Base-by-base conservation (phyloP, 2,888 invertebrate species). In the Caenorhabditis uteleia region DNA sequence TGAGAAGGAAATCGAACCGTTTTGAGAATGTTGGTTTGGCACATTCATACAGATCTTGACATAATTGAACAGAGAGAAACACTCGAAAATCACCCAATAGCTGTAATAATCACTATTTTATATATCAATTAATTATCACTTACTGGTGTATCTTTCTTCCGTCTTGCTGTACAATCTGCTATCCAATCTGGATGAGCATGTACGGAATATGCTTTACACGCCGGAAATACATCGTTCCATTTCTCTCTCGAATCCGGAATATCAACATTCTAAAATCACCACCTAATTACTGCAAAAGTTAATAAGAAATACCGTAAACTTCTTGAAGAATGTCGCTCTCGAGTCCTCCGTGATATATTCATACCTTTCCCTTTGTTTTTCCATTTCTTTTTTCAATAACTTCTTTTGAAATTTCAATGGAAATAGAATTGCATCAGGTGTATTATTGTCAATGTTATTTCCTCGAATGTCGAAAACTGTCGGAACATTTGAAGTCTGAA, bases 381-480 rank as follows among this genome's bases (percentile, higher is more conserved):
- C 47, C 25, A 56, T 56, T 33, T 62, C 62, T n/a, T 38, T 34
- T 21, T 36, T 25, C 2, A 56, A 23, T 6, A 57, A 38, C 10
- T 16, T 12, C 18, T 16, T 38, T 33, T 62, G 62, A 33, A 56
- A 57, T 14, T 56, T 57, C 31, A 62, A 27, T 18, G 62, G 62
- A 12, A 51, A n/a, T 26, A 57, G 20, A 2, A 51, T n/a, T 2
- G 56, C 56, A 40, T 53, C 56, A 2, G 38, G 18, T 8, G 29
- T 27, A 3, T 26, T n/a, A 3, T 46, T n/a, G 44, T 47, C 10
- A 16, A 51, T 38, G 47, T 33, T 25, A 51, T 57, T 53, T 5
- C 27, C 40, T 2, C 62, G 51, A 8, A 46, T 27, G 16, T 48
- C 47, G 21, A 62, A 62, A 3, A 62, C 57, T 14, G 62, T 62